Evolutionary conservation across 2,113 vertebrate species (phyloP), one percentile per base, ranked within the genome.

Genomic region (Saguinus imperator): DNA sequence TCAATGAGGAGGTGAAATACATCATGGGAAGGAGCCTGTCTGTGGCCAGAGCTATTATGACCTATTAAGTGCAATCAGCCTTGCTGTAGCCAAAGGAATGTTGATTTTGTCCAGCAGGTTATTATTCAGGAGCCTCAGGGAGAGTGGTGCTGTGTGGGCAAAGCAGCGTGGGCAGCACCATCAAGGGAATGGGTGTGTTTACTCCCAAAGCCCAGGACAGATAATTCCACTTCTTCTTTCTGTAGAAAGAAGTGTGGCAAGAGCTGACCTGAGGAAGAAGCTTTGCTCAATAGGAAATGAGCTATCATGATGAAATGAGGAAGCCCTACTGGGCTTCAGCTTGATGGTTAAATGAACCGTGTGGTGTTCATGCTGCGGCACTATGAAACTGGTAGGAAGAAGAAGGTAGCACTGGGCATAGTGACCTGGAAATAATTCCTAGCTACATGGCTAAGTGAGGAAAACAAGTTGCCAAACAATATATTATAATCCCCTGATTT

Each of bases 281-380:
- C 50, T 93, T 94, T 87, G 57, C 95, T 97, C 70, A 94, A 95
- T 93, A 91, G 96, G 96, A 98, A 97, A 94, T 80, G 83, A 80
- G 83, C 70, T 43, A 7, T 55, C 6, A 13, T 35, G 81, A 32
- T 27, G 76, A 80, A 95, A 97, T 94, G 87, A 86, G 92, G 95
- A 97, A 92, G 87, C 68, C 6, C 43, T 64, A 1, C 11, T 18
- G 17, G 76, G 12, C 55, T 70, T 82, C n/a, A 25, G 61, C 43
- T 35, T 1, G 32, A 64, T 66, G 35, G n/a, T 50, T 73, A 68
- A 48, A 64, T 83, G 50, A 40, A 61, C 4, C 2, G 21, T 91
- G 50, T 58, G 1, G 12, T 45, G 16, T 43, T 48, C 14, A 1
- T 16, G n/a, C 73, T 29, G 25, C 13, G n/a, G 13, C 27, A 5